These are phyloP conservation scores for Thalassaphorura encarpata DNA, from an alignment of 1,140 invertebrate genomes.

Conservation along the genomic window DNA sequence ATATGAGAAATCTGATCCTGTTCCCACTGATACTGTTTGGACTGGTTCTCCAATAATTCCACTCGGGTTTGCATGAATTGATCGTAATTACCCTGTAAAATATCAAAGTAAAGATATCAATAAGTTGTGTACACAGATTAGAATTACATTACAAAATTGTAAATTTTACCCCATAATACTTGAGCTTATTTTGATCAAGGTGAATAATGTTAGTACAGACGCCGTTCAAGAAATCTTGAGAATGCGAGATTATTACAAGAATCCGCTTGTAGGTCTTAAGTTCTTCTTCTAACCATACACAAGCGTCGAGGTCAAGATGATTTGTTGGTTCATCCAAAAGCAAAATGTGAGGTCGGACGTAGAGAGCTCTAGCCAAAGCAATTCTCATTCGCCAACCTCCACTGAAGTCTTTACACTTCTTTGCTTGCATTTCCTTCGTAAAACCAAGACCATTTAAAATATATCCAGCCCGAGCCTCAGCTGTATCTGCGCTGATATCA, in stretches of 20 bases:
- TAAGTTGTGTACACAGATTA: neutral
- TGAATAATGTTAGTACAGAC: slow-evolving; percentile 99
- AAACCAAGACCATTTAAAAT: slow-evolving; percentile 97
- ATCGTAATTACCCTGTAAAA: slow-evolving; percentile 81
- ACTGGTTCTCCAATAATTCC: slow-evolving; percentile 96
- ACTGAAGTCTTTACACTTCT: slow-evolving; percentile 87
- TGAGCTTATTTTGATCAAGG: slow-evolving; percentile 82
- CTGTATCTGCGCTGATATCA: slow-evolving; percentile 90
- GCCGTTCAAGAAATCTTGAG: slow-evolving; percentile 99
- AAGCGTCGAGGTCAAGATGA: slow-evolving; percentile 73
- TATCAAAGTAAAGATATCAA: neutral
- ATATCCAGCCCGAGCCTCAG: slow-evolving; percentile 83
- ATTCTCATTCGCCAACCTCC: slow-evolving; percentile 99
- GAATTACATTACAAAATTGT: slow-evolving; percentile 34
- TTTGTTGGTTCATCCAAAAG: slow-evolving; percentile 44
- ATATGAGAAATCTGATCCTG: slow-evolving; percentile 99
- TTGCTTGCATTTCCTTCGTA: slow-evolving; percentile 83
- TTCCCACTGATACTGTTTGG: slow-evolving; percentile 99
- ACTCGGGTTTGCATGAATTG: slow-evolving; percentile 82
- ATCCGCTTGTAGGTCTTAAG: slow-evolving; percentile 93
- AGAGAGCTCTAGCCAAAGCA: slow-evolving; percentile 79
- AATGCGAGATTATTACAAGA: slow-evolving; percentile 97
- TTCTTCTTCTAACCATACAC: slow-evolving; percentile 99
- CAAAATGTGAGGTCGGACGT: slow-evolving; percentile 32
- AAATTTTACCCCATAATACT: slow-evolving; percentile 91